These are phyloP conservation scores for Danio kyathit DNA, from an alignment of 2,797 vertebrate species.

Conservation along the genomic window DNA sequence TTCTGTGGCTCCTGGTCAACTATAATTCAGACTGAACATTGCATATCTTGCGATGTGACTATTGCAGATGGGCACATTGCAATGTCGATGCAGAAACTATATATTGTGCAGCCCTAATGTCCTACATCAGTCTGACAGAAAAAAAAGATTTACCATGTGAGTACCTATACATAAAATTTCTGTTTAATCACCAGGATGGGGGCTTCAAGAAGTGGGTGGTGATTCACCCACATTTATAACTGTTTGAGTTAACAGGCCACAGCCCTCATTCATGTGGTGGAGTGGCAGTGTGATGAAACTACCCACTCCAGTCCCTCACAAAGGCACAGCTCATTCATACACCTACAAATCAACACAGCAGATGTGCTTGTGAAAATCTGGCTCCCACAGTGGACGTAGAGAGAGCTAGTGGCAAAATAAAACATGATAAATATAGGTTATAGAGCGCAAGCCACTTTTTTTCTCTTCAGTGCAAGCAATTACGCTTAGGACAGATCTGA, in stretches of 20 bases:
- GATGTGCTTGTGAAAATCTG: slow-evolving; percentile 59
- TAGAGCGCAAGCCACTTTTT: slow-evolving; percentile 7
- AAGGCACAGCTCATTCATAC: slow-evolving; percentile 52
- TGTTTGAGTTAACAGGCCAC: slow-evolving; percentile 59
- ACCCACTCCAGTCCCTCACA: slow-evolving; percentile 52
- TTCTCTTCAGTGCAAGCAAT: slow-evolving; percentile 21
- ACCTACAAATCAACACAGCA: slow-evolving; percentile 66
- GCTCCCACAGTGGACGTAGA: slow-evolving; percentile 27
- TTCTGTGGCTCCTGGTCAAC: no score
- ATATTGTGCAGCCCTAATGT: no score
- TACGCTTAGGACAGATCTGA: slow-evolving; percentile 4
- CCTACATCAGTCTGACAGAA: no score
- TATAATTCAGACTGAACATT: no score
- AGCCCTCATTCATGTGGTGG: slow-evolving; percentile 62
- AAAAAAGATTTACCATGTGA: no score
- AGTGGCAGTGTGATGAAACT: slow-evolving; percentile 55
- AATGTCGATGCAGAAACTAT: no score
- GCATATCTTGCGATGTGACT: no score
- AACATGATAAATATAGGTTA: slow-evolving; percentile 43
- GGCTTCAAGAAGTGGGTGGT: slow-evolving; percentile 44
- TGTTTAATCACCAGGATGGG: slow-evolving; percentile 52
- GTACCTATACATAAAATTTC: slow-evolving; percentile 16
- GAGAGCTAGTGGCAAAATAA: slow-evolving; percentile 26
- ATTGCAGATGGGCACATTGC: no score
- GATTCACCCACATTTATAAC: slow-evolving; percentile 60